These are phyloP conservation scores for Drosophila robusta DNA, from an alignment of 2,888 invertebrate genomes.

Conservation along the genomic window DNA sequence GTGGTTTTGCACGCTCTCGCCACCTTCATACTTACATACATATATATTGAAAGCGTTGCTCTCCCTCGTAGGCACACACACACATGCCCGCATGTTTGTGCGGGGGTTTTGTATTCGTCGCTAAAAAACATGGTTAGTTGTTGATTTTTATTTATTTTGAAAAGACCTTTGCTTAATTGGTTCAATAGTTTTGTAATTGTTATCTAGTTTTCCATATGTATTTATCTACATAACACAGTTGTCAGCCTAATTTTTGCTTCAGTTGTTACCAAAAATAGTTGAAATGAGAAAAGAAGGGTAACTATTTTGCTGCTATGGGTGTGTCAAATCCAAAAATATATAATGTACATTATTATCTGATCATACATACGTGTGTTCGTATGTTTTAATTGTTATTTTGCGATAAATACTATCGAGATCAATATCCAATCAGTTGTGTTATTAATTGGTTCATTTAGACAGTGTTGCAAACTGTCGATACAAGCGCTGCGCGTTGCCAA, in stretches of 20 bases:
- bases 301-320: conserved; percentile 46
- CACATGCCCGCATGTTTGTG: conserved; percentile 28
- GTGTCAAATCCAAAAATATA: conserved; percentile 42
- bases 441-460: conserved; percentile 54
- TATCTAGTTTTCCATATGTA: conserved; percentile 33
- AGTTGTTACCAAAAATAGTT: conserved; percentile 70
- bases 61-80: conserved; percentile 32
- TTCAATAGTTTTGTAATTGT: conserved; percentile 75
- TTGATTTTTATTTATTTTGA: conserved; percentile 32
- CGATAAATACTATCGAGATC: conserved; percentile 24
- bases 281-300: conserved; percentile 45
- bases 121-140: conserved; percentile 43
- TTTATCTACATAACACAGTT: conserved; percentile 20
- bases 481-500: conserved; percentile 45
- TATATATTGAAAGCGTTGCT: conserved; percentile 32
- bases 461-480: conserved; percentile 46
- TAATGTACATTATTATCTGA: conserved; percentile 4
- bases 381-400: conserved; percentile 7
- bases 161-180: conserved; percentile 69
- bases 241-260: conserved; percentile 44
- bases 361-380: conserved; percentile 14
- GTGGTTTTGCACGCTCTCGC: conserved; percentile 56
- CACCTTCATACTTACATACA: conserved; percentile 29
- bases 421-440: conserved; percentile 14
- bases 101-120: conserved; percentile 29